Base-by-base conservation (phyloP, 2,888 invertebrate genomes). In the Malachius bipustulatus region DNA sequence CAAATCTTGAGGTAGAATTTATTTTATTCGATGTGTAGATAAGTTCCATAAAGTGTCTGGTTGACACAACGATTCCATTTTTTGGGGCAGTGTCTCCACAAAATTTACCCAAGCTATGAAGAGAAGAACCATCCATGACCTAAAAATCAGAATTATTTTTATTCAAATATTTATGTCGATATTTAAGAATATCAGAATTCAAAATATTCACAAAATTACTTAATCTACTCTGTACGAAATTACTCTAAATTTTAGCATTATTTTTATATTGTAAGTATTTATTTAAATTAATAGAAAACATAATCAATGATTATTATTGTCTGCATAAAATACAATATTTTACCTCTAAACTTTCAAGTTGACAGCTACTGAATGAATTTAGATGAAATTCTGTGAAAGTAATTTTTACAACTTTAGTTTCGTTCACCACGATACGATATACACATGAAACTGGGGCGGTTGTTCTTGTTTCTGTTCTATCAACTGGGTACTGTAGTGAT, bases 21-120 rank as follows among this genome's bases (percentile, higher is more conserved):
- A 71, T 69, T 39, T 65, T 67, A 54, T 88, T 85, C 0, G 88
- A 81, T 38, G 75, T 71, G 56, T 89, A 85, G 79, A 84, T 85
- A 19, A 93, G 62, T 53, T 84, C 84, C 24, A 90, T 55, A 31
- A 66, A 57, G 54, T 89, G 79, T 39, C 80, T 78, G n/a, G 82
- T 83, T 1, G 84, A 80, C 40, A 77, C 65, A 37, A 90, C 72
- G 43, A 67, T 76, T 9, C 83, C 83, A 16, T 74, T 77, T 19
- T 73, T 69, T 0, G 88, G 85, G 15, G 75, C 62, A 9, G 56
- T 62, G 26, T 57, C 65, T 2, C 90, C 90, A 62, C 93, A 93
- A 62, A 77, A 91, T 50, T 81, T 69, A 4, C 85, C 90, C 34
- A 90, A 67, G 30, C 75, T 59, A n/a, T n/a, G n/a, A n/a, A n/a